Evolutionary conservation across 2,797 vertebrate species (phyloP).

Genomic region (Pogonophryne albipinna): DNA sequence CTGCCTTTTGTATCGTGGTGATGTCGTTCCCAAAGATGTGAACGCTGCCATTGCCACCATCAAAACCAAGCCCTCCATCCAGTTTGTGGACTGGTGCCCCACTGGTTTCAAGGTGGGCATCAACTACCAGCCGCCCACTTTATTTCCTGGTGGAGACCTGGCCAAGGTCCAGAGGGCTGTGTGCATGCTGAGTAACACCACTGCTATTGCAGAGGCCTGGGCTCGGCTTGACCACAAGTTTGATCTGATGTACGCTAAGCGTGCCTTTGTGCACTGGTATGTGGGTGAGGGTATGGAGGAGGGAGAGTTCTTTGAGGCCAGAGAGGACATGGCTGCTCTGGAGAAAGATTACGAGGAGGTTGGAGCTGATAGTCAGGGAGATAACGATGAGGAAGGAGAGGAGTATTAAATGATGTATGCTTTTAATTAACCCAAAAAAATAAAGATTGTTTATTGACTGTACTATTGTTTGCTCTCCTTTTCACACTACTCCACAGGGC

Average conservation of each 20-base stretch:
- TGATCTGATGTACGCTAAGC: slow-evolving; percentile 93
- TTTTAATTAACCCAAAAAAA: too few relatives aligned
- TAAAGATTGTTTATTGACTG: too few relatives aligned
- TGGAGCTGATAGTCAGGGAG: slow-evolving; percentile 66
- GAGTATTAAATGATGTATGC: slow-evolving; percentile 61
- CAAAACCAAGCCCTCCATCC: slow-evolving; percentile 87
- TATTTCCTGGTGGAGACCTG: slow-evolving; percentile 88
- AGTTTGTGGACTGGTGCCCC: slow-evolving; percentile 80
- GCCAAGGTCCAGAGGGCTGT: slow-evolving; percentile 90
- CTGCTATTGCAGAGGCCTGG: slow-evolving; percentile 91
- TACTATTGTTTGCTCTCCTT: too few relatives aligned
- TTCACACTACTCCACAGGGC: too few relatives aligned
- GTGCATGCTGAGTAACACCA: slow-evolving; percentile 92
- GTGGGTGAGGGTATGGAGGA: slow-evolving; percentile 95
- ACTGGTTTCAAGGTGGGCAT: slow-evolving; percentile 90
- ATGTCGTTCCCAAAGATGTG: slow-evolving; percentile 89
- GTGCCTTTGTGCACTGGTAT: slow-evolving; percentile 91
- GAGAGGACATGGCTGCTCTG: slow-evolving; percentile 72
- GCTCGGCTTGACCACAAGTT: slow-evolving; percentile 91
- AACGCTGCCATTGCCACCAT: slow-evolving; percentile 84
- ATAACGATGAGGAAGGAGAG: slow-evolving; percentile 86
- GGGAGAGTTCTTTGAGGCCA: slow-evolving; percentile 92
- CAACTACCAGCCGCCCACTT: slow-evolving; percentile 89
- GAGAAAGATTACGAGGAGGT: slow-evolving; percentile 93
- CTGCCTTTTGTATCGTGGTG: slow-evolving; percentile 74